Percentiles rank a stretch among this genome's conserved stretches.
Evolutionary conservation across 2,888 invertebrate species (phyloP).

Genomic region (Fissipunctia ypsillon): DNA sequence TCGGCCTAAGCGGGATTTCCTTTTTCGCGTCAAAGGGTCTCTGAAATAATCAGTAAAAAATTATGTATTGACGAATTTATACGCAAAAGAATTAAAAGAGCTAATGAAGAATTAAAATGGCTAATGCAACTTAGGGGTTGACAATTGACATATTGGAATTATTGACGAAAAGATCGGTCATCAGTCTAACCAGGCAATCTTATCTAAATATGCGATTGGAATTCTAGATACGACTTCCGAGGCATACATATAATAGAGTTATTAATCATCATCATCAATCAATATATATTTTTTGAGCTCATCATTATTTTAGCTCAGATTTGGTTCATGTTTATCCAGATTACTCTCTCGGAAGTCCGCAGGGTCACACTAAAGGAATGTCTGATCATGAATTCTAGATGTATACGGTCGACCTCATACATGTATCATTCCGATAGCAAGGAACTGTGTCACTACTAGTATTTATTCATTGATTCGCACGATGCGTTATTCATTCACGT

Average conservation of each 20-base stretch:
- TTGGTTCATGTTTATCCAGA: background rate
- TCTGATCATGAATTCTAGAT: conserved; percentile 45
- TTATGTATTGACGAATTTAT: background rate
- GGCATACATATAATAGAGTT: conserved; percentile 13
- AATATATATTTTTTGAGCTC: conserved; percentile 19
- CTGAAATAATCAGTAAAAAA: conserved; percentile 1
- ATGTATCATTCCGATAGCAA: conserved; percentile 40
- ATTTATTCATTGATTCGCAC: conserved; percentile 54
- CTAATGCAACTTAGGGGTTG: background rate
- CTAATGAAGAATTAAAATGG: background rate
- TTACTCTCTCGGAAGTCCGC: conserved; percentile 14
- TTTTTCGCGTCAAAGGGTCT: conserved; percentile 7
- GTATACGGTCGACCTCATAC: conserved; percentile 38
- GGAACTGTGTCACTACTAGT: conserved; percentile 33
- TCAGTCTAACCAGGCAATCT: conserved; percentile 7
- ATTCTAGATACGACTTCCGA: conserved; percentile 28
- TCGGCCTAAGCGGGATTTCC: conserved; percentile 32
- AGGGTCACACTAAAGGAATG: conserved; percentile 27
- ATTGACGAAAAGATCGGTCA: conserved; percentile 14
- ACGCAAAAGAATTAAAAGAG: background rate
- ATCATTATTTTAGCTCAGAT: conserved; percentile 10
- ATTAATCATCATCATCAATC: conserved; percentile 34
- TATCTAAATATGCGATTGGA: conserved; percentile 40
- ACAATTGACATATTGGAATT: conserved; percentile 1
- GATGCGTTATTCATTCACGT: conserved; percentile 52